Percentiles rank a stretch among this genome's conserved stretches.
Conservation (phyloP, 2,888 invertebrate species). For the Antheraea yamamai region DNA sequence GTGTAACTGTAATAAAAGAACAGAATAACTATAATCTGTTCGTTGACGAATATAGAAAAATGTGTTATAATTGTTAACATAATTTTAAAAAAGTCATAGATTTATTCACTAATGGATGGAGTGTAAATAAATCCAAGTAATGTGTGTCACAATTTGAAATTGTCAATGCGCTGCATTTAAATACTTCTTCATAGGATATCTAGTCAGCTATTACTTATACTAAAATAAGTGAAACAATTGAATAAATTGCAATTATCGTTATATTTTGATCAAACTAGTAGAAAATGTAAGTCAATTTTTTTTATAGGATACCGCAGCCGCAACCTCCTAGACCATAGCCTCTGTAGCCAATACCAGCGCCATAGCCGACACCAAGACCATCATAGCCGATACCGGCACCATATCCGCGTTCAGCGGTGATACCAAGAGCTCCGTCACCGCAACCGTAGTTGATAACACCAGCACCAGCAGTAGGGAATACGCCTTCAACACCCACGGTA, state of each 20-base stretch:
- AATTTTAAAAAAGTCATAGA: no score
- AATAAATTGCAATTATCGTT: neutral
- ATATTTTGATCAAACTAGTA: neutral
- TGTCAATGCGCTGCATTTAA: no score
- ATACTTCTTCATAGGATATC: no score
- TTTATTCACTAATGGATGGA: no score
- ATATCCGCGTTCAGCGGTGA: conserved; percentile 26
- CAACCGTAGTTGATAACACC: conserved; percentile 41
- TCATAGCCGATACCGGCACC: conserved; percentile 16
- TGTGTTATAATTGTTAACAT: no score
- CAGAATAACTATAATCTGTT: no score
- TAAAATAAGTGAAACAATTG: neutral
- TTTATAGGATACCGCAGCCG: conserved; percentile 25
- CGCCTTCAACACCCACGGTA: conserved; percentile 50
- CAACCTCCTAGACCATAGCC: conserved; percentile 18
- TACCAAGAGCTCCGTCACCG: conserved; percentile 44
- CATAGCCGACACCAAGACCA: conserved; percentile 15
- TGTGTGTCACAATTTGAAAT: no score
- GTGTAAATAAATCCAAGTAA: no score
- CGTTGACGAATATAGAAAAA: no score
- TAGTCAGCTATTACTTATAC: neutral
- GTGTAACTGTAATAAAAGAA: no score
- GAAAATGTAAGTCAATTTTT: neutral
- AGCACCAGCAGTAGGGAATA: conserved; percentile 48
- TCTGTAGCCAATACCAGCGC: conserved; percentile 16